A percentile compares a stretch with the other conserved stretches of the same genome.
These are phyloP conservation scores for Cydia pomonella DNA, from an alignment of 1,140 invertebrate species.

Conservation along the genomic window DNA sequence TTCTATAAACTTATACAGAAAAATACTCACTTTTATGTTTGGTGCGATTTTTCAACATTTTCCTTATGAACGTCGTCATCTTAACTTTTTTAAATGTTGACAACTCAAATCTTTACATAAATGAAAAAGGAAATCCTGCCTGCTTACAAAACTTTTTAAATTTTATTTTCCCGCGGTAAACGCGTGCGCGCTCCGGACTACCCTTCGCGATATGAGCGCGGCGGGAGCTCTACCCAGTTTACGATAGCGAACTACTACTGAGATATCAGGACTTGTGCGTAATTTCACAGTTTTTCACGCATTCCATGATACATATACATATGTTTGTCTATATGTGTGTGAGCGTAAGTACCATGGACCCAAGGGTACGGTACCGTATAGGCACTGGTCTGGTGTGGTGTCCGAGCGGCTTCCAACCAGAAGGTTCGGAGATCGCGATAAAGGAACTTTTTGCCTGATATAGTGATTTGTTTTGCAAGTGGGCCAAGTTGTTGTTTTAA, in stretches of 20 bases:
- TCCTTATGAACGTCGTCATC: constrained; percentile 83
- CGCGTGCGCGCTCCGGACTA: constrained; percentile 43
- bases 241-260: not conserved
- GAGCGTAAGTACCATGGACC: too few relatives aligned
- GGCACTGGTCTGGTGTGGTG: too few relatives aligned
- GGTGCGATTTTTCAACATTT: constrained; percentile 84
- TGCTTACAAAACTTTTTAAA: not conserved
- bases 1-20: too few relatives aligned
- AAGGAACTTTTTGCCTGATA: not conserved
- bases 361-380: too few relatives aligned
- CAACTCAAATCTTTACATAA: constrained; percentile 5
- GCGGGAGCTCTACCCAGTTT: not conserved
- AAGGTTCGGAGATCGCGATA: too few relatives aligned
- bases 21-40: constrained; percentile 85
- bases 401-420: too few relatives aligned
- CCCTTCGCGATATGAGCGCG: constrained; percentile 47
- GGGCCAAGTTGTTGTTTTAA: not conserved
- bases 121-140: constrained; percentile 31
- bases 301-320: not conserved
- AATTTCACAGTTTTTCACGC: constrained; percentile 21
- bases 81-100: not conserved
- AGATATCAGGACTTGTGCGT: constrained; percentile 23
- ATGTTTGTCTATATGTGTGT: too few relatives aligned
- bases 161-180: constrained; percentile 58
- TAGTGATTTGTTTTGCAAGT: too few relatives aligned